phyloP scores from a whole-genome alignment of 2,113 vertebrate species.

The Mus musculus region GRCm39 chr15:99839001-99839500 shows the following conservation, averaged over 20 bases:
- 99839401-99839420: background rate
- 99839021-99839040: background rate
- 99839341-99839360: background rate
- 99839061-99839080: background rate
- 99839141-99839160: background rate
- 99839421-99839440: background rate
- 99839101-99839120: background rate
- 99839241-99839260: background rate
- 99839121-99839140: background rate
- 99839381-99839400: background rate
- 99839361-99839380: accelerated
- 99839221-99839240: background rate
- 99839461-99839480: no score
- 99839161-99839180: background rate
- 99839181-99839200: background rate
- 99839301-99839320: background rate
- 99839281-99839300: background rate
- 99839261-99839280: accelerated
- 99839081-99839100: background rate
- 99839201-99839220: background rate
- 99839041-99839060: background rate
- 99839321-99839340: accelerated
- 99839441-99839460: background rate
- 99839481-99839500: background rate
- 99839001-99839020: background rate